These are phyloP conservation scores for Plagodis pulveraria DNA, from an alignment of 2,888 invertebrate species.

Conservation along the genomic window DNA sequence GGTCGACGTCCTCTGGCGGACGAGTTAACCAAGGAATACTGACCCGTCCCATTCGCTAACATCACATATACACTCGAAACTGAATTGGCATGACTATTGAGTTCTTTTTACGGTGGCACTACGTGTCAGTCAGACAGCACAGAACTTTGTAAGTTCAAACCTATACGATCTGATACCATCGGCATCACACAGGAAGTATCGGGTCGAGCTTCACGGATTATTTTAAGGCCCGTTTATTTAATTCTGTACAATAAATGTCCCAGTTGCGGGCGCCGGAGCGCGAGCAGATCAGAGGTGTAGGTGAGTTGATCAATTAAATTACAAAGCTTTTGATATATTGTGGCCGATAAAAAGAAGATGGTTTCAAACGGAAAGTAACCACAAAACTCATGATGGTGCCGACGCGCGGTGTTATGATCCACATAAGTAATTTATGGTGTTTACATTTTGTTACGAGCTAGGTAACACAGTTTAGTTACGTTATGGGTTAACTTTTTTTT, in stretches of 20 bases:
- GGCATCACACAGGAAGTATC: constrained; percentile 46
- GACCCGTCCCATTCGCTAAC: constrained; percentile 60
- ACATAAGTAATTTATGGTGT: constrained; percentile 32
- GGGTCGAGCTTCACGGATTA: constrained; percentile 41
- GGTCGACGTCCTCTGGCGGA: constrained; percentile 68
- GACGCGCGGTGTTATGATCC: constrained; percentile 22
- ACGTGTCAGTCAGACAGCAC: constrained; percentile 40
- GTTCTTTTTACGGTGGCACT: constrained; percentile 41
- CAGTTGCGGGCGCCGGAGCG: constrained; percentile 27
- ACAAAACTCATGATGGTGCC: constrained; percentile 25
- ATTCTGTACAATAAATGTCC: constrained; percentile 31
- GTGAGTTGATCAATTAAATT: constrained; percentile 31
- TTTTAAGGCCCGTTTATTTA: constrained; percentile 40
- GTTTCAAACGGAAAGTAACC: constrained; percentile 30
- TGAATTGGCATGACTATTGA: constrained; percentile 43
- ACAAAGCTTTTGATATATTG: constrained; percentile 30
- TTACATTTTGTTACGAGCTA: constrained; percentile 31
- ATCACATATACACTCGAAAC: constrained; percentile 49
- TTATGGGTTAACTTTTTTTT: constrained; percentile 11
- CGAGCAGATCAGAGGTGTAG: constrained; percentile 29
- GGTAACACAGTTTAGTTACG: constrained; percentile 15
- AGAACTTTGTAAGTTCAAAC: constrained; percentile 51
- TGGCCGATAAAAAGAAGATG: constrained; percentile 26
- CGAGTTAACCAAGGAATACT: constrained; percentile 70
- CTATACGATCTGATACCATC: constrained; percentile 43